phyloP scores from a whole-genome alignment of 2,797 vertebrate species.

The Acrocephalus scirpaceus region DNA sequence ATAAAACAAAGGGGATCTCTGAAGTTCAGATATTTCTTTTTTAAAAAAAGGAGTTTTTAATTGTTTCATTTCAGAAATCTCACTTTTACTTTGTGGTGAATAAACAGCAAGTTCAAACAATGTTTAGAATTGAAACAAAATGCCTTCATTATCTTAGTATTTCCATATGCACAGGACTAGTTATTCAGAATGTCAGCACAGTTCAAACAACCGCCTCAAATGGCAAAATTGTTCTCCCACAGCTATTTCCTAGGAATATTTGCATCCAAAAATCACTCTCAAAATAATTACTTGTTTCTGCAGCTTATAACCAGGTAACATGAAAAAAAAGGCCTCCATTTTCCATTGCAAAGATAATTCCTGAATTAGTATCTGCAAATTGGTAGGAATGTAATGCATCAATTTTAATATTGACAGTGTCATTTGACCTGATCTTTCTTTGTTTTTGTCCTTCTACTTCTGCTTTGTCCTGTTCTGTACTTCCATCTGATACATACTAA shows the following conservation, averaged over 20 bases:
- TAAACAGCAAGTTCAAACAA: neutral
- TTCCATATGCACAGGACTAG: neutral
- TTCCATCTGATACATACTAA: neutral
- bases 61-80: neutral
- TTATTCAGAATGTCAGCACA: neutral
- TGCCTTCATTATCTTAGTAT: neutral
- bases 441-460: neutral
- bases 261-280: neutral
- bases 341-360: neutral
- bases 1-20: neutral
- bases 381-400: neutral
- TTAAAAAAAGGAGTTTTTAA: neutral
- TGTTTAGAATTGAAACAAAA: neutral
- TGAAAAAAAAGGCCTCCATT: neutral
- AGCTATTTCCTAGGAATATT: neutral
- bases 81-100: neutral
- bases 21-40: neutral
- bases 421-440: neutral
- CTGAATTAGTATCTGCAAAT: neutral
- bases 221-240: neutral
- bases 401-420: neutral
- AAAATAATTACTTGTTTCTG: neutral
- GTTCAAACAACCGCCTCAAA: neutral
- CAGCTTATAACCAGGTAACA: neutral
- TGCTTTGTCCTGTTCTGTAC: neutral